phyloP scores from a whole-genome alignment of 2,113 vertebrate genomes.

The Hepsetus odoe region DNA sequence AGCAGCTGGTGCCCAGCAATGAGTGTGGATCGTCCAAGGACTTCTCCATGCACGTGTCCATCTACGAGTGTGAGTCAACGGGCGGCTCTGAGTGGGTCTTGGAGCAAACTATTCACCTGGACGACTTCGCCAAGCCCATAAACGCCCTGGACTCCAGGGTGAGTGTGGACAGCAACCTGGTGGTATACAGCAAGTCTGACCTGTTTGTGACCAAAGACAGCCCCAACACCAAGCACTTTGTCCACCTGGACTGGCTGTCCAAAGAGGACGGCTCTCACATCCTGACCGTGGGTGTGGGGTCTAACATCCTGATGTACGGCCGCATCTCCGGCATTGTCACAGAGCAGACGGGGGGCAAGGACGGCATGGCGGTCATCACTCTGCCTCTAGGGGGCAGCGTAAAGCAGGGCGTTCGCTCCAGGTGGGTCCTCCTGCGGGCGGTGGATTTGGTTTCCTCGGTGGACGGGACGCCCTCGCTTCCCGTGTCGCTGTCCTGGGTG shows the following conservation, averaged over 20 bases:
- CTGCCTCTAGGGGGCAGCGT: conserved; percentile 97
- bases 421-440: conserved; percentile 92
- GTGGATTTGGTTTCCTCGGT: conserved; percentile 93
- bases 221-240: conserved; percentile 95
- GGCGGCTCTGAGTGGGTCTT: conserved; percentile 98
- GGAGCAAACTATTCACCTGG: conserved; percentile 95
- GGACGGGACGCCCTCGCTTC: conserved; percentile 93
- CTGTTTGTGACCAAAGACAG: conserved; percentile 88
- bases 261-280: conserved; percentile 99
- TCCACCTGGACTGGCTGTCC: conserved; percentile 98
- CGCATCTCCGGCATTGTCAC: conserved; percentile 93
- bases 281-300: conserved; percentile 94
- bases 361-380: conserved; percentile 92
- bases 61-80: conserved; percentile 97
- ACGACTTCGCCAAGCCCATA: conserved; percentile 87
- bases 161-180: conserved; percentile 96
- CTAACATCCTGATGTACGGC: conserved; percentile 97
- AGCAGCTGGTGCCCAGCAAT: conserved; percentile 81
- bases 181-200: conserved; percentile 96
- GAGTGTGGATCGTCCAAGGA: conserved; percentile 80
- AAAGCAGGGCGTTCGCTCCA: conserved; percentile 94
- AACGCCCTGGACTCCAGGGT: conserved; percentile 89
- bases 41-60: conserved; percentile 98
- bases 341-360: conserved; percentile 89
- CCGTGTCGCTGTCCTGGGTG: conserved; percentile 96